Conservation (phyloP, 2,888 invertebrate species). For the Cinara cedri region DNA sequence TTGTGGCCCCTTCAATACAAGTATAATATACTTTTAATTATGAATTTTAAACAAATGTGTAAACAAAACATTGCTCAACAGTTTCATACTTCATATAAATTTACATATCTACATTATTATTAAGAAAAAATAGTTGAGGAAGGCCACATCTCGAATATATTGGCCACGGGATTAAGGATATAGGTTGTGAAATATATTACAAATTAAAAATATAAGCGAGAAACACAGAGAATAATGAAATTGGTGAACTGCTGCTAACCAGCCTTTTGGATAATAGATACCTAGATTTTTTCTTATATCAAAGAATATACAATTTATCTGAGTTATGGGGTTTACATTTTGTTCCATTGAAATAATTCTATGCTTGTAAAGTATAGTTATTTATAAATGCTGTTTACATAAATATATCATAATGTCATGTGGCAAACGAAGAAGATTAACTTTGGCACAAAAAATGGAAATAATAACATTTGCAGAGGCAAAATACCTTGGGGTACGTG, state of each 20-base stretch:
- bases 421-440: slow-evolving; percentile 17
- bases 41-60: not conserved
- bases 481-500: slow-evolving; percentile 18
- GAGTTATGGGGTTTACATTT: not conserved
- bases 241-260: too few relatives aligned
- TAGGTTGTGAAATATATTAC: too few relatives aligned
- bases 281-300: too few relatives aligned
- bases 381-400: not conserved
- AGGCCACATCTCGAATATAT: too few relatives aligned
- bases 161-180: too few relatives aligned
- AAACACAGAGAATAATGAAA: too few relatives aligned
- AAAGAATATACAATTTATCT: not conserved
- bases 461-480: slow-evolving; percentile 27
- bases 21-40: slow-evolving; percentile 17
- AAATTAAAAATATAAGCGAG: too few relatives aligned
- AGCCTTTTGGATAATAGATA: too few relatives aligned
- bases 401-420: not conserved
- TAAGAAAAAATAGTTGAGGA: too few relatives aligned
- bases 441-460: slow-evolving; percentile 39
- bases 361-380: not conserved
- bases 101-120: not conserved
- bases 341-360: not conserved
- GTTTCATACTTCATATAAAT: too few relatives aligned
- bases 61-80: not conserved
- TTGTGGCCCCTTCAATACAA: not conserved